Base-by-base conservation (phyloP, 2,888 invertebrate genomes). In the Pocota personata region DNA sequence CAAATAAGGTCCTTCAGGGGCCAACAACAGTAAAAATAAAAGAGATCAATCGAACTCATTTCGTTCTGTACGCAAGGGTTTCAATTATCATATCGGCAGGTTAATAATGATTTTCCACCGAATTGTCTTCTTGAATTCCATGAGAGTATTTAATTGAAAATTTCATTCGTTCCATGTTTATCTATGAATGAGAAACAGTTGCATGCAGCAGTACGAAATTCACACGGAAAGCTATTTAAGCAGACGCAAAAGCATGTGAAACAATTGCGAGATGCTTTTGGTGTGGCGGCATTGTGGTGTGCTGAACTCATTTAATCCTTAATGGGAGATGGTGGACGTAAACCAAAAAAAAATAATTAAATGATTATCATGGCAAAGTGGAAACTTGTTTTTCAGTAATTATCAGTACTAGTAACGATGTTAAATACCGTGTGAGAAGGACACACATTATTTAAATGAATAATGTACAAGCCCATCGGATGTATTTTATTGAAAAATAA, bases 251-350 rank as follows among this genome's bases (percentile, higher is more conserved):
- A n/a, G 50, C 50, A 72, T 55, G 50, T 67, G 58, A 48, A 58
- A 16, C 67, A 35, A 62, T 43, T 69, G 75, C 60, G 48, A 37
- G 30, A 52, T 50, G 55, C 46, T 58, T 43, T 24, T 52, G 40
- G 21, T 64, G 64, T 40, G n/a, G 64, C 46, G 35, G 16, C 21
- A 67, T 60, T 79, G 75, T 30, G 79, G 79, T 84, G 46, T 40
- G 55, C 46, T 75, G 66, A 80, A 80, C 66, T 71, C 75, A 71
- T 84, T 84, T 76, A 76, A 84, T 71, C 64, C 73, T 73, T 60
- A 78, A 77, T 67, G 43, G 46, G 30, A 50, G 14, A 57, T 37
- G 46, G 8, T 5, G 12, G 50, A 57, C 21, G 43, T 43, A 62
- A 32, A n/a, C 6, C 16, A 50, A 46, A 62, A 32, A 16, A 35